Percentiles rank a stretch among this genome's conserved stretches.
These are phyloP conservation scores for Metopolophium dirhodum DNA, from an alignment of 1,140 invertebrate genomes.

Conservation along the genomic window DNA sequence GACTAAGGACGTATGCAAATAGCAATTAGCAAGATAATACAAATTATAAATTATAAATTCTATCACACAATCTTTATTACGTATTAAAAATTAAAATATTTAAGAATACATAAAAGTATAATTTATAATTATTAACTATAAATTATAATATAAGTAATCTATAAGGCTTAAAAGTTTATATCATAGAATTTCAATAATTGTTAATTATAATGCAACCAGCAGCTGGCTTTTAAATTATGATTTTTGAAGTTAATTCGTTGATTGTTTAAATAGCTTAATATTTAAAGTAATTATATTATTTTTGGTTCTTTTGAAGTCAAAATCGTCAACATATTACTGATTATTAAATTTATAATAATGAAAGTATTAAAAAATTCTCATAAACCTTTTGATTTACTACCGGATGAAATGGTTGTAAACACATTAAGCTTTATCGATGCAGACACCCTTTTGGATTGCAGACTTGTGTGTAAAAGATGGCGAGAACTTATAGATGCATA, in stretches of 20 bases:
- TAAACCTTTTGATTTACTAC: conserved; percentile 22
- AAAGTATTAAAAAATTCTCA: not conserved
- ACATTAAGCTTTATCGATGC: not conserved
- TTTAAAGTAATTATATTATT: not conserved
- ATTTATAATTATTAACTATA: no score
- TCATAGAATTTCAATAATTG: not conserved
- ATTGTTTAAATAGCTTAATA: not conserved
- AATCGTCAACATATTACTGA: not conserved
- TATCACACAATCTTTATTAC: no score
- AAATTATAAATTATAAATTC: no score
- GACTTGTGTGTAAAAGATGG: conserved; percentile 35
- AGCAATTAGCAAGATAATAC: no score
- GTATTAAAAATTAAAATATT: no score
- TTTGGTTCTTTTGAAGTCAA: not conserved
- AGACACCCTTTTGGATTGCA: not conserved
- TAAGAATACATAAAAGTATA: no score
- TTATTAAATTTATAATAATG: not conserved
- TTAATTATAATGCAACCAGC: not conserved
- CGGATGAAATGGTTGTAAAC: conserved; percentile 28
- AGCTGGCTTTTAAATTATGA: not conserved
- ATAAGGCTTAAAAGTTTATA: no score
- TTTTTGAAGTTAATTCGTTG: not conserved
- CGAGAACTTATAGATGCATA: conserved; percentile 20
- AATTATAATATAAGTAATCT: no score
- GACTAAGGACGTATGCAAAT: no score